Evolutionary conservation across 2,113 vertebrate species (phyloP).

Genomic region (Sorex araneus): DNA sequence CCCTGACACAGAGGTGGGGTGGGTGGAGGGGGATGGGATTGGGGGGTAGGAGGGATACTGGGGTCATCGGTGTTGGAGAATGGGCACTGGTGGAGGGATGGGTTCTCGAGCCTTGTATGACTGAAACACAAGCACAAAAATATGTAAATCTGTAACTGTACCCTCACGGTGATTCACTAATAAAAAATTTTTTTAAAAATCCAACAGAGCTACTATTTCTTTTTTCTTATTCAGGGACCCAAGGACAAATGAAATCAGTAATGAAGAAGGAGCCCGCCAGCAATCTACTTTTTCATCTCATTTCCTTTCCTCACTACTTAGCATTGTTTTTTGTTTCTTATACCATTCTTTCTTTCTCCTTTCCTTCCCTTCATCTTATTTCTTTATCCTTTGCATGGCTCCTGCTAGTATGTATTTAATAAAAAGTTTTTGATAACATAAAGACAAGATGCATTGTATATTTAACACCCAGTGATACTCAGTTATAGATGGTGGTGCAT

Average conservation of each 20-base stretch:
- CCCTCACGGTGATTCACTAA: too few species aligned
- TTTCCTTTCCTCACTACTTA: constrained; percentile 21
- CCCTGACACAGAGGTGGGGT: too few species aligned
- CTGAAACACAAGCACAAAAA: too few species aligned
- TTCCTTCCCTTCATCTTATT: constrained; percentile 20
- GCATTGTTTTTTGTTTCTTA: constrained; percentile 12
- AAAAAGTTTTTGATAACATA: constrained; percentile 17
- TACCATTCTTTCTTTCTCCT: neutral
- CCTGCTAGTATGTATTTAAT: constrained; percentile 50
- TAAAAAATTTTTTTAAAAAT: too few species aligned
- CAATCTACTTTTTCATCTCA: neutral
- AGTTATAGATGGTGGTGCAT: constrained; percentile 8
- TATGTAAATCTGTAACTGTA: too few species aligned
- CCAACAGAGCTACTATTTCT: constrained; percentile 52
- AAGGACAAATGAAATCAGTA: constrained; percentile 1
- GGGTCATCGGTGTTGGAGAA: too few species aligned
- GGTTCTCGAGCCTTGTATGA: too few species aligned
- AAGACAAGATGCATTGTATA: neutral
- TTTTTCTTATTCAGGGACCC: constrained; percentile 8
- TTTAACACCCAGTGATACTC: constrained; percentile 40
- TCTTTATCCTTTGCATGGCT: neutral
- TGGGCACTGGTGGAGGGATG: too few species aligned
- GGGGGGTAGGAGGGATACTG: too few species aligned
- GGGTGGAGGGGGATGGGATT: too few species aligned
- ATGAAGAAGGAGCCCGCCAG: neutral